Evolutionary conservation across 2,113 vertebrate species (phyloP), one percentile per base, ranked within the genome.

Genomic region (Rhinolophus sinicus): DNA sequence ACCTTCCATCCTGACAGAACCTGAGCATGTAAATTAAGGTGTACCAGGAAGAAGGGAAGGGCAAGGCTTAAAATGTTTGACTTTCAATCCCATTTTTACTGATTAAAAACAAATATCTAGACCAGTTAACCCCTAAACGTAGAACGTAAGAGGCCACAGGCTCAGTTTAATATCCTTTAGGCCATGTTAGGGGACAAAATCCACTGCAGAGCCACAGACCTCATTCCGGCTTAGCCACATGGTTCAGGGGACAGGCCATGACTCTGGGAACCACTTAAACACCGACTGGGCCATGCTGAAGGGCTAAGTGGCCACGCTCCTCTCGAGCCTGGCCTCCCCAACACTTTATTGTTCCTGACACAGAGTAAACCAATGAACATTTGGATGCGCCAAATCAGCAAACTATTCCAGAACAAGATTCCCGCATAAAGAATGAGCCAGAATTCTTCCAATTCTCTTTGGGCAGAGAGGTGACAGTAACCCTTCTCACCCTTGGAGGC

Each of bases 11-110:
- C 72, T 58, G 77, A 33, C 10, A 65, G 80, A 70, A 50, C 33
- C 10, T 6, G 10, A 89, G 52, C 88, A 19, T 11, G 16, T 72
- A 56, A 9, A n/a, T 26, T 30, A 30, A 47, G 28, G 35, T 22
- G 50, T 18, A n/a, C 5, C 24, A 67, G 60, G 33, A 64, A 21
- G 75, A 13, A 70, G 28, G n/a, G 56, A 69, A 60, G 47, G 47
- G 67, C 65, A 38, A 67, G 40, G 64, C 30, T 84, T 52, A 73
- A 85, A 40, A 65, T 58, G 38, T 67, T 52, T 44, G 44, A 65
- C 47, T 93, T 90, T 26, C 86, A 95, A 44, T 47, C 21, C 81
- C 65, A 60, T 76, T 77, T 92, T 93, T 70, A 90, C 24, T 12
- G 52, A 82, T 76, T 73, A 47, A 40, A 96, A 90, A 64, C 18